A percentile compares a stretch with the other conserved stretches of the same genome.
Evolutionary conservation across 2,113 vertebrate genomes (phyloP).

Genomic region (Pterocles gutturalis): DNA sequence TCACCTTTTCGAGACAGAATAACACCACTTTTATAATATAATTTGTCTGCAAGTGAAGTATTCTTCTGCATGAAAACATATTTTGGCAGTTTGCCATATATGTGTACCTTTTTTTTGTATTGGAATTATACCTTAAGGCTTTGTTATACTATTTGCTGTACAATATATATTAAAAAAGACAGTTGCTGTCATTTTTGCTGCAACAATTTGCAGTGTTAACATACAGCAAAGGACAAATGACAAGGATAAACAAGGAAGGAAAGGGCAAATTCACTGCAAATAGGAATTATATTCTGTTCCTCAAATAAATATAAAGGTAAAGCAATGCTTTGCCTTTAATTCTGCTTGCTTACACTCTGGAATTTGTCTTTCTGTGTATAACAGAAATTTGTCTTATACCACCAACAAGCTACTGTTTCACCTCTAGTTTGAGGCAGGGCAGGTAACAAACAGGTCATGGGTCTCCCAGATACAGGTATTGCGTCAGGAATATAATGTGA

Average conservation of each 20-base stretch:
- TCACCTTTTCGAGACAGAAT: background rate
- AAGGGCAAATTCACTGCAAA: background rate
- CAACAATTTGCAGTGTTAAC: constrained; percentile 3
- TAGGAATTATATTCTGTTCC: background rate
- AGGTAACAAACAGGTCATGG: background rate
- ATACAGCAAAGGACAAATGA: background rate
- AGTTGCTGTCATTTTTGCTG: constrained; percentile 40
- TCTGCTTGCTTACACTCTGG: background rate
- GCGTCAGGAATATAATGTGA: background rate
- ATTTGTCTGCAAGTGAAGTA: background rate
- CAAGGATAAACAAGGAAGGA: constrained; percentile 5
- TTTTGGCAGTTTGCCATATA: background rate
- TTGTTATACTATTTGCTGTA: constrained; percentile 6
- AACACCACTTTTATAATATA: background rate
- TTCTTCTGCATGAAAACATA: background rate
- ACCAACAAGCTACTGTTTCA: background rate
- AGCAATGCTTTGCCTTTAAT: background rate
- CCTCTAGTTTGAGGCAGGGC: background rate
- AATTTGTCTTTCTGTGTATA: background rate
- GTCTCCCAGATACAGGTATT: background rate
- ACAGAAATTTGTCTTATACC: background rate
- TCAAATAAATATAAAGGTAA: background rate
- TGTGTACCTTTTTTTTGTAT: background rate
- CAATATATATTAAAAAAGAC: constrained; percentile 22
- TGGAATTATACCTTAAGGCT: constrained; percentile 30